Evolutionary conservation across 2,113 vertebrate genomes (phyloP).

Genomic region (Rhinoptilus africanus): DNA sequence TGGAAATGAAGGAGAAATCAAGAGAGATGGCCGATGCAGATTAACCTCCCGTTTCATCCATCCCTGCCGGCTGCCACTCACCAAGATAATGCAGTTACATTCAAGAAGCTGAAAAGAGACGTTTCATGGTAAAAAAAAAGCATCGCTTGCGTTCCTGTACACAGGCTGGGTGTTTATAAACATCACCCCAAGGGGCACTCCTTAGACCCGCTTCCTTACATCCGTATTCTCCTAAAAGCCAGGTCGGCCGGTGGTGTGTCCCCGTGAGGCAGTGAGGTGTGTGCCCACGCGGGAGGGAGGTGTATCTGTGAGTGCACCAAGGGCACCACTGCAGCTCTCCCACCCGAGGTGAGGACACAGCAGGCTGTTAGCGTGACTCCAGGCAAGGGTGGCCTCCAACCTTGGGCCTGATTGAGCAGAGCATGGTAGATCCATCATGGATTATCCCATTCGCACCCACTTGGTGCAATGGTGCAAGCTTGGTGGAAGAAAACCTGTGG

Average conservation of each 20-base stretch:
- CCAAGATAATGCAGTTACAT: neutral
- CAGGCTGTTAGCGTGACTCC: neutral
- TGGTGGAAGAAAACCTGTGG: neutral
- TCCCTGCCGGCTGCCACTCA: neutral
- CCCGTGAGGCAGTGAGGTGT: neutral
- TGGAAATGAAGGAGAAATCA: conserved; percentile 33
- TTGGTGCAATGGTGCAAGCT: neutral
- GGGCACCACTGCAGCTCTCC: neutral
- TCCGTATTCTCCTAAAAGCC: fast-evolving
- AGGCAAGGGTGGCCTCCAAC: neutral
- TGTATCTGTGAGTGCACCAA: neutral
- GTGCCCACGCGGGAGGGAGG: neutral
- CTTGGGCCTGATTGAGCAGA: neutral
- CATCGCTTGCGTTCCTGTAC: neutral
- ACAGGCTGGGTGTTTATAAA: neutral
- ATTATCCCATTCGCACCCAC: neutral
- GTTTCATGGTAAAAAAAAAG: neutral
- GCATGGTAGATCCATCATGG: fast-evolving
- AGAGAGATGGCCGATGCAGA: neutral
- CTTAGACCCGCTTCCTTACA: neutral
- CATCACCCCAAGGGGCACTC: neutral
- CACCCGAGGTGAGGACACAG: neutral
- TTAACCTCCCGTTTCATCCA: neutral
- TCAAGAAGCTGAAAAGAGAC: neutral
- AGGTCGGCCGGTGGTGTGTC: neutral